phyloP scores from a whole-genome alignment of 2,888 invertebrate species.

The Archips crataeganus region DNA sequence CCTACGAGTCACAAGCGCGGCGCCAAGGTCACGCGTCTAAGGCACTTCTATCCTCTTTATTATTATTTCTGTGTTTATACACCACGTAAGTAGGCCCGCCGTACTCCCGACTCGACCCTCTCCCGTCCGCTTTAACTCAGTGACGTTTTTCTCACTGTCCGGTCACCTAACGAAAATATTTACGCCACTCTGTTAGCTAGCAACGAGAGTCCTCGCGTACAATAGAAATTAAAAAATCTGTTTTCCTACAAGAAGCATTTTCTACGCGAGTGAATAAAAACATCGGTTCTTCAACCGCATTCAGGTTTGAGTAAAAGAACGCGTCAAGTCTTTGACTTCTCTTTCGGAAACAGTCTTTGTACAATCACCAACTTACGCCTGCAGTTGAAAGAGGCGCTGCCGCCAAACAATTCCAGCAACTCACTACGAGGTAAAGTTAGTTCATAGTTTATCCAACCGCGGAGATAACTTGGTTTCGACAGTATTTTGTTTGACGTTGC shows the following conservation, averaged over 20 bases:
- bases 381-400: conserved; percentile 3
- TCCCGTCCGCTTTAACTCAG: no score
- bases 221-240: no score
- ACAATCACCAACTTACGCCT: conserved; percentile 23
- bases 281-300: neutral
- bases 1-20: no score
- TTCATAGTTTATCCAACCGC: conserved; percentile 12
- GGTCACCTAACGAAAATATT: no score
- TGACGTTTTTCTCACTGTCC: no score
- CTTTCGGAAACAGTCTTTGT: conserved; percentile 48
- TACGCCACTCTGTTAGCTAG: no score
- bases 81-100: no score
- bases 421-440: neutral
- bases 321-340: conserved; percentile 49
- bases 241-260: neutral
- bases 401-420: conserved; percentile 4
- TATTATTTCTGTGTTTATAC: no score
- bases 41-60: no score
- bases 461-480: conserved; percentile 15
- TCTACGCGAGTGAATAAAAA: neutral
- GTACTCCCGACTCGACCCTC: no score
- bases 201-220: no score
- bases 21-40: no score
- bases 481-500: conserved; percentile 38
- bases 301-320: conserved; percentile 42